A percentile compares a stretch with the other conserved stretches of the same genome.
phyloP scores from a whole-genome alignment of 2,888 invertebrate species.

The Lepeophtheirus nordmannii region DNA sequence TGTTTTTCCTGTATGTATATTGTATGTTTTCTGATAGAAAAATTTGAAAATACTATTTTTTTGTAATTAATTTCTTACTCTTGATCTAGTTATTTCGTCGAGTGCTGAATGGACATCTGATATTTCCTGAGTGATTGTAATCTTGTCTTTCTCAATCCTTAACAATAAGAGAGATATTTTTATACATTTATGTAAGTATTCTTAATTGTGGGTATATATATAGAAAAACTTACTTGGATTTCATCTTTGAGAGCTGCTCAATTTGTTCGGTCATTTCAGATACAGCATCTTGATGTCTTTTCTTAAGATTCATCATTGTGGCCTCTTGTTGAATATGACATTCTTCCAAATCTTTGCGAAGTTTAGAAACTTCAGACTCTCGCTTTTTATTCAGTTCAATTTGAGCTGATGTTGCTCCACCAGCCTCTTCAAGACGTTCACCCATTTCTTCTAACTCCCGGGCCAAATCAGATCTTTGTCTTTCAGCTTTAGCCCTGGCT shows the following conservation, averaged over 20 bases:
- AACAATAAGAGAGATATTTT: not conserved
- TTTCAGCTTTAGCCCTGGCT: slow-evolving; percentile 61
- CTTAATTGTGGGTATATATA: not conserved
- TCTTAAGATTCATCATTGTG: slow-evolving; percentile 86
- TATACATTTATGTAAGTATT: too few species aligned
- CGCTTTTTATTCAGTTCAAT: slow-evolving; percentile 99
- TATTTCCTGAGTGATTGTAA: slow-evolving; percentile 90
- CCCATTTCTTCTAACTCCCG: slow-evolving; percentile 93
- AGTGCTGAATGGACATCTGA: slow-evolving; percentile 92
- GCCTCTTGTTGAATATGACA: slow-evolving; percentile 97
- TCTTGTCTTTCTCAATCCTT: slow-evolving; percentile 87
- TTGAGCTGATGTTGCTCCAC: slow-evolving; percentile 96
- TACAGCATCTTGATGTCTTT: slow-evolving; percentile 99
- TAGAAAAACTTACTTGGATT: slow-evolving; percentile 73
- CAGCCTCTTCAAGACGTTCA: slow-evolving; percentile 94
- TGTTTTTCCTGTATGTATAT: too few species aligned
- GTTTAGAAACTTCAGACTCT: slow-evolving; percentile 95
- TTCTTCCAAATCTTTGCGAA: slow-evolving; percentile 95
- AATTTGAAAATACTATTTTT: not conserved
- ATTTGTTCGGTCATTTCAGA: slow-evolving; percentile 99
- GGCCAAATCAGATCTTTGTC: slow-evolving; percentile 91
- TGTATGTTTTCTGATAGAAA: too few species aligned
- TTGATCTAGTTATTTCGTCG: slow-evolving; percentile 95
- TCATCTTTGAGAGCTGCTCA: slow-evolving; percentile 97
- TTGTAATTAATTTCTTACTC: slow-evolving; percentile 39